Base-by-base conservation (phyloP, 2,113 vertebrate genomes). In the Talpa occidentalis region DNA sequence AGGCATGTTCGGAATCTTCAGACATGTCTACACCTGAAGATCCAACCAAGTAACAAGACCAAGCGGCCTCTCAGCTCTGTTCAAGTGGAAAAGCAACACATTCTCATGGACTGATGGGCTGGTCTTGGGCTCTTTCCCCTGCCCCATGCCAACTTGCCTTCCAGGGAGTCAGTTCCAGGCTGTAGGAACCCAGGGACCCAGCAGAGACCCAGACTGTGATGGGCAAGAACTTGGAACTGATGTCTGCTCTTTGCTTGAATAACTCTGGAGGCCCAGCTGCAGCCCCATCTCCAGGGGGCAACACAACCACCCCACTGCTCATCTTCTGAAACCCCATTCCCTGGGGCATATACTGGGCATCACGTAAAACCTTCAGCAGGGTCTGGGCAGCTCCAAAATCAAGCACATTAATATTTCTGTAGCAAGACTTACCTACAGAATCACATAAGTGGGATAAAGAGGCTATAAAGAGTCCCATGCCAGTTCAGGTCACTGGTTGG, bases 1-100 rank as follows among this genome's bases (percentile, higher is more conserved):
- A 69, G 95, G 97, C 96, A 95, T 93, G 97, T 96, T 92, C 96
- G 97, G 97, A 98, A 98, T 98, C 94, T 11, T 77, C 76, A 91
- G 96, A 95, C 97, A 78, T 56, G 98, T 97, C 72, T 87, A n/a
- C 97, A 96, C 98, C 97, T 98, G 98, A 96, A 77, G 72, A n/a
- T 28, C 60, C 66, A 77, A 44, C 54, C 85, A 70, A 66, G 60
- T 52, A 76, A 82, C 60, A 86, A 81, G 84, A 94, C 32, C 35
- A 54, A 60, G 26, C 67, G 9, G 76, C 87, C 42, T 84, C 80
- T 91, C 92, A 70, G 73, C 88, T 94, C 74, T n/a, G n/a, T 49
- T 30, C 19, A 21, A 64, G 26, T 84, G 62, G 73, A 89, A 54
- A 70, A 70, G 90, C 77, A 52, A 44, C n/a, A 47, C 32, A 49